Base-by-base conservation (phyloP, 2,113 vertebrate species). In the Channa maculata region DNA sequence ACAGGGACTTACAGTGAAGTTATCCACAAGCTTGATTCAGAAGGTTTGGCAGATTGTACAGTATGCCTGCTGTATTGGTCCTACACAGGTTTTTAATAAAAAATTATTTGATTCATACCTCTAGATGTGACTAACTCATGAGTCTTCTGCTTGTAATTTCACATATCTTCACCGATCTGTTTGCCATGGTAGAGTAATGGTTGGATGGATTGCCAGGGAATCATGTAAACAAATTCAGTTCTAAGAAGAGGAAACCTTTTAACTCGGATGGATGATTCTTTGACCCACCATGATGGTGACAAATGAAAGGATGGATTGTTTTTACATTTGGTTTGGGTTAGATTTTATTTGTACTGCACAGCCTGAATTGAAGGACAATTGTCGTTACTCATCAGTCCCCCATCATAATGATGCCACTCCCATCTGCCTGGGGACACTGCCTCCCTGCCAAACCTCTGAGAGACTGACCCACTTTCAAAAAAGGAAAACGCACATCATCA, bases 401-500 rank as follows among this genome's bases (percentile, higher is more conserved):
- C 6, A 44, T 77, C n/a, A 38, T 1, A 60, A 66, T 55, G 39
- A 60, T 78, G 67, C 79, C 73, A 88, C 63, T 85, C n/a, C 71
- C 48, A 65, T 90, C 85, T 86, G 83, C 74, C 74, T 77, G 39
- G 67, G 65, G 79, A 77, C 64, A 41, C 48, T 53, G 44, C 51
- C 51, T 45, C 61, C 51, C 69, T 57, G 74, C 71, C 71, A 68
- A 49, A 71, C 72, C 68, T 51, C 75, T 44, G 34, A 65, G 74
- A 89, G 77, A 65, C 71, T 88, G 90, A 92, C 92, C 92, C 65
- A 92, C 52, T 91, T 93, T 68, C 57, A 58, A 63, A 84, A 78
- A 69, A 13, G n/a, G 37, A 64, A 46, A 55, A 54, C 8, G 39
- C 33, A 43, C 13, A 12, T 78, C 49, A 2, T 75, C 46, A 38